Percentiles rank a stretch among this genome's conserved stretches.
These are phyloP conservation scores for Pterocles burchelli DNA, from an alignment of 2,113 vertebrate species.

Conservation along the genomic window DNA sequence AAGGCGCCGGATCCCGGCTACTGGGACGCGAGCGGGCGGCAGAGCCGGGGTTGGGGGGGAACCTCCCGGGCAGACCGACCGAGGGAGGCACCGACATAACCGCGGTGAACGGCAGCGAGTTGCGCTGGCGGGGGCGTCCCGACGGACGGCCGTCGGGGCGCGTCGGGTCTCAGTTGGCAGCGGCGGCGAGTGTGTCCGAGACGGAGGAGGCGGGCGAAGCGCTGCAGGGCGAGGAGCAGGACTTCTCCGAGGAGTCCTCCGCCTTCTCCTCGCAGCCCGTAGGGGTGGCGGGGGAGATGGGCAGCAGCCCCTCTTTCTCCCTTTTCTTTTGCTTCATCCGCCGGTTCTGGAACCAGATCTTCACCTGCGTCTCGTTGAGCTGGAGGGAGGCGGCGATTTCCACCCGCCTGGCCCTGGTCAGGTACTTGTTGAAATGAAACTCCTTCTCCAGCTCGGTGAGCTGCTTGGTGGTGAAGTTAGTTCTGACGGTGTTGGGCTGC, in stretches of 20 bases:
- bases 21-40: neutral
- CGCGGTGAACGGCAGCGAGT: neutral
- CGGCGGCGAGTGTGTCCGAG: slow-evolving; percentile 83
- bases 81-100: neutral
- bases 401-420: slow-evolving; percentile 92
- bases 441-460: slow-evolving; percentile 98
- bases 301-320: slow-evolving; percentile 92
- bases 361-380: slow-evolving; percentile 97
- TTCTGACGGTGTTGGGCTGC: slow-evolving; percentile 92
- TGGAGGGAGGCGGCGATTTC: slow-evolving; percentile 96
- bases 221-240: slow-evolving; percentile 86
- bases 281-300: slow-evolving; percentile 81
- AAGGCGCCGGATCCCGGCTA: neutral
- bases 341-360: slow-evolving; percentile 95
- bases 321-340: slow-evolving; percentile 98
- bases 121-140: neutral
- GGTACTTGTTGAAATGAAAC: slow-evolving; percentile 99
- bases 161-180: slow-evolving; percentile 78
- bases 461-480: slow-evolving; percentile 98
- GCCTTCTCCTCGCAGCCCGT: slow-evolving; percentile 85
- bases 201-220: slow-evolving; percentile 89
- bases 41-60: neutral
- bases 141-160: neutral
- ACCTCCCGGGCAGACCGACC: neutral
- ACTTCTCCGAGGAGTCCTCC: slow-evolving; percentile 91